Percentiles rank a stretch among this genome's conserved stretches.
Evolutionary conservation across 2,113 vertebrate genomes (phyloP).

Genomic region (Galbula dea): DNA sequence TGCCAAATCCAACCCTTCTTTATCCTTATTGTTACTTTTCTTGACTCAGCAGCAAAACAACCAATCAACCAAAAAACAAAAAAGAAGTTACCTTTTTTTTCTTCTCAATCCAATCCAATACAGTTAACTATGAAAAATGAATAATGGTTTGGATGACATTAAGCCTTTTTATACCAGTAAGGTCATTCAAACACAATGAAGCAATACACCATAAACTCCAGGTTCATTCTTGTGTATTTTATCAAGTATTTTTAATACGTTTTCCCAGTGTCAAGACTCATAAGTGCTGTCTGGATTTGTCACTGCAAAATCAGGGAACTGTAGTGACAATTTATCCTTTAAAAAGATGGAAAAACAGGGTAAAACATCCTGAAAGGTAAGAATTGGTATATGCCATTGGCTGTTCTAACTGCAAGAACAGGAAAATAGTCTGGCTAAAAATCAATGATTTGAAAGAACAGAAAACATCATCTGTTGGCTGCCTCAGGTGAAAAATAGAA

Average conservation of each 20-base stretch:
- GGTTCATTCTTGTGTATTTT: neutral
- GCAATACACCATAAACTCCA: neutral
- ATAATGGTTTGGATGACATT: neutral
- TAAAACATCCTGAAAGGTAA: neutral
- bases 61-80: no score
- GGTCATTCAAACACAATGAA: neutral
- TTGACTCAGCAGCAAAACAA: neutral
- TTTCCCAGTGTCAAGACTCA: neutral
- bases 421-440: neutral
- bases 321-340: fast-evolving
- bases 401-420: neutral
- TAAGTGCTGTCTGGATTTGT: neutral
- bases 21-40: neutral
- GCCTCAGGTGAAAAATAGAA: neutral
- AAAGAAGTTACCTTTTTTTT: neutral
- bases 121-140: neutral
- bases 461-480: neutral
- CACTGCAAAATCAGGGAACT: neutral
- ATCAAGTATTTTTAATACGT: neutral
- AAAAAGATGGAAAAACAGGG: neutral
- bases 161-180: neutral
- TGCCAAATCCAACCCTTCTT: neutral
- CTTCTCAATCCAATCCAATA: neutral
- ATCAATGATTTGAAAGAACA: neutral
- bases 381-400: neutral